These are phyloP conservation scores for Psilopsiagon aymara DNA, from an alignment of 2,113 vertebrate species.

Conservation along the genomic window DNA sequence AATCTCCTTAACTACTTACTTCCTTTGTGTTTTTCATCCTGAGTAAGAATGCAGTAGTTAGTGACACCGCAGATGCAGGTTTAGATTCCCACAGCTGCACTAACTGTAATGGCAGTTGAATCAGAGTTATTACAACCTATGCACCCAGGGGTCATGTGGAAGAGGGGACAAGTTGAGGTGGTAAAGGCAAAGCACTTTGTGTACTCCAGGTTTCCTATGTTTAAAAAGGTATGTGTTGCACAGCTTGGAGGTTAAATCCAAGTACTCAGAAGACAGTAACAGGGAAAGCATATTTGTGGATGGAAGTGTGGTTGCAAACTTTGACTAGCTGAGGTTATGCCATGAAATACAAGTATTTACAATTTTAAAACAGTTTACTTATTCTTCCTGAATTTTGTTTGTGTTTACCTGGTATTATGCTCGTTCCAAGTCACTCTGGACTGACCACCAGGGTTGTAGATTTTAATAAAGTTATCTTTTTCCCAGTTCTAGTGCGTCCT, in stretches of 20 bases:
- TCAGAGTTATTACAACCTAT: conserved; percentile 11
- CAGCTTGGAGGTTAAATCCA: background rate
- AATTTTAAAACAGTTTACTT: background rate
- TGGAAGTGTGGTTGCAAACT: background rate
- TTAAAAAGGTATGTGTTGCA: background rate
- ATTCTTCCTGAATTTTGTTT: background rate
- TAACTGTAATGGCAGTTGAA: conserved; percentile 8
- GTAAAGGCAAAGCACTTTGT: background rate
- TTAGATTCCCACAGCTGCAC: background rate
- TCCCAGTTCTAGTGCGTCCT: background rate
- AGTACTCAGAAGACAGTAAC: background rate
- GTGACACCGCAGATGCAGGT: background rate
- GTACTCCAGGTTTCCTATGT: background rate
- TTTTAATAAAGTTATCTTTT: background rate
- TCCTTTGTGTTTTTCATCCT: background rate
- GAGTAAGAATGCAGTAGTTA: conserved; percentile 29
- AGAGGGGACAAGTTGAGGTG: conserved; percentile 36
- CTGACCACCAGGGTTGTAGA: background rate
- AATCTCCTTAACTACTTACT: background rate
- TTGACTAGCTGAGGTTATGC: background rate
- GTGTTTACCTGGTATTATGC: background rate
- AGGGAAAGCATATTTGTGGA: background rate
- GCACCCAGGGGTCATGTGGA: background rate
- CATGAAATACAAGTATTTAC: background rate
- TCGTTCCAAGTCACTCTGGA: background rate